phyloP scores from a whole-genome alignment of 2,113 vertebrate species.

The Trochalopteron elliotii region DNA sequence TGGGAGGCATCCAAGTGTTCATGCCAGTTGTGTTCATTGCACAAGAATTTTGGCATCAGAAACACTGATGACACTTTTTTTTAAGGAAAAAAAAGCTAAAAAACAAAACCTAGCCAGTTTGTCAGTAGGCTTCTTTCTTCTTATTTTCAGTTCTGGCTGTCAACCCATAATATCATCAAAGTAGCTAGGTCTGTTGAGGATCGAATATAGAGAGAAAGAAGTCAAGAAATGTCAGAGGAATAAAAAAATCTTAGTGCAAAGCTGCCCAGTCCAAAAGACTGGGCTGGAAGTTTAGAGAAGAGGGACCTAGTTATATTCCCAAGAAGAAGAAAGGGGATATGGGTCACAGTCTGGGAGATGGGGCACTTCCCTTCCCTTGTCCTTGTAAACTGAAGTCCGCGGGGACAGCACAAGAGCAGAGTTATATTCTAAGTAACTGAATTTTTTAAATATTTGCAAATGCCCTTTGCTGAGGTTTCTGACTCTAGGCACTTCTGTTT shows the following conservation, averaged over 20 bases:
- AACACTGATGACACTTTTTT: conserved; percentile 48
- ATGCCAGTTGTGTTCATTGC: conserved; percentile 69
- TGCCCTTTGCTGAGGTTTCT: conserved; percentile 48
- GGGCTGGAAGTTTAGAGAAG: not conserved
- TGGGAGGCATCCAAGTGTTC: conserved; percentile 57
- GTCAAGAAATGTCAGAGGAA: conserved; percentile 23
- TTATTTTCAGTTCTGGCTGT: conserved; percentile 55
- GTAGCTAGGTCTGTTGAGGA: conserved; percentile 32
- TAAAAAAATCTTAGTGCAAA: not conserved
- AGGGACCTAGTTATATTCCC: not conserved
- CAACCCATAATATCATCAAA: conserved; percentile 61
- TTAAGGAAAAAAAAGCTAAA: not conserved
- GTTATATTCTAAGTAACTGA: not conserved
- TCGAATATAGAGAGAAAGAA: conserved; percentile 23
- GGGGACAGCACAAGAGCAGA: not conserved
- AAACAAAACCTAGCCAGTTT: not conserved
- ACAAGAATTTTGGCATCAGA: conserved; percentile 63
- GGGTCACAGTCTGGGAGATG: not conserved
- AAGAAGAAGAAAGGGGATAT: not conserved
- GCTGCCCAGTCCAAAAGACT: not conserved
- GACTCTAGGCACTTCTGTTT: conserved; percentile 4
- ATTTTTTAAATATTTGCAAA: conserved; percentile 54
- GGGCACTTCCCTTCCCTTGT: not conserved
- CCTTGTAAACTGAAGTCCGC: conserved; percentile 1
- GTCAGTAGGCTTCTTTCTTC: conserved; percentile 29